phyloP scores from a whole-genome alignment of 2,797 vertebrate genomes.

The Ataeniobius toweri region DNA sequence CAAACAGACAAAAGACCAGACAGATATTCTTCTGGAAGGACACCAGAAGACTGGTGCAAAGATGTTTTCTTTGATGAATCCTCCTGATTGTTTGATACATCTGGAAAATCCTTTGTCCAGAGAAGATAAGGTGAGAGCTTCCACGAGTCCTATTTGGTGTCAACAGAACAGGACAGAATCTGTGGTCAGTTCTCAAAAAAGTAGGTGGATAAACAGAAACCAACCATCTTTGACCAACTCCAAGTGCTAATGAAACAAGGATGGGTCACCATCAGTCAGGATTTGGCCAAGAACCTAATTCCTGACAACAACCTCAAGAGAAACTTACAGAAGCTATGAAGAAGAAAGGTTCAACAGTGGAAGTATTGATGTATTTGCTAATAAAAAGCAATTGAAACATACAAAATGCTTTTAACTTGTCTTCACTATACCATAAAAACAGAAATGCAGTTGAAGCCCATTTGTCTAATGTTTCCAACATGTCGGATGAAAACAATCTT shows the following conservation, averaged over 20 bases:
- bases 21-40: too few relatives aligned
- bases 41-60: too few relatives aligned
- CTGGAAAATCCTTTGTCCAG: not conserved
- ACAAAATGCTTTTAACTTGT: not conserved
- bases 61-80: not conserved
- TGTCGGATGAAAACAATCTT: not conserved
- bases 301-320: not conserved
- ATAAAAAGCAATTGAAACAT: not conserved
- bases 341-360: not conserved
- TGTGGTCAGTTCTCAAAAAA: not conserved
- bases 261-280: not conserved
- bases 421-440: not conserved
- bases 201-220: not conserved
- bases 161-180: not conserved
- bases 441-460: not conserved
- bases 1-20: too few relatives aligned
- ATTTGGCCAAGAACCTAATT: not conserved
- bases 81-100: not conserved
- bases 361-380: not conserved
- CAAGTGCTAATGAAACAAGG: not conserved
- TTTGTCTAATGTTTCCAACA: not conserved
- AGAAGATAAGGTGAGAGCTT: not conserved
- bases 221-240: not conserved
- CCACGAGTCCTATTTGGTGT: not conserved
- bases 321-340: not conserved